These are phyloP conservation scores for Myotis lucifugus DNA, from an alignment of 2,113 vertebrate species.

Conservation along the genomic window DNA sequence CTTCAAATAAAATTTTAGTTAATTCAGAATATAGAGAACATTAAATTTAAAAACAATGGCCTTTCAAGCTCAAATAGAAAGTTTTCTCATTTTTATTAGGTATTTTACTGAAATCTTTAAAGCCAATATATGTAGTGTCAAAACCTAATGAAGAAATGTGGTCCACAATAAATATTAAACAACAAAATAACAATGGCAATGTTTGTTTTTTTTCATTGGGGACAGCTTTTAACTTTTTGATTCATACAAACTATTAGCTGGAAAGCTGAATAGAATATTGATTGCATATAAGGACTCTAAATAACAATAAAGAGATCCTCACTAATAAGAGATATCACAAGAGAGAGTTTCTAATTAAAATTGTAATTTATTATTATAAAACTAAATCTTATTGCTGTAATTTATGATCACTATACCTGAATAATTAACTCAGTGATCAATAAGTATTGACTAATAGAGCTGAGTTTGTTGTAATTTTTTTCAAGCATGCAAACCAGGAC, in stretches of 20 bases:
- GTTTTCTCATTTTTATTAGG: slow-evolving; percentile 24
- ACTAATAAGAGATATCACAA: slow-evolving; percentile 21
- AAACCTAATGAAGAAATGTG: slow-evolving; percentile 38
- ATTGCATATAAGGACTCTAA: slow-evolving; percentile 56
- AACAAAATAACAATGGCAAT: slow-evolving; percentile 52
- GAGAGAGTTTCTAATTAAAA: slow-evolving; percentile 65
- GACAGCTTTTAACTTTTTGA: slow-evolving; percentile 68
- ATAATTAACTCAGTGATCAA: slow-evolving; percentile 51
- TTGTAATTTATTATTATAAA: slow-evolving; percentile 67
- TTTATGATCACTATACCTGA: slow-evolving; percentile 19
- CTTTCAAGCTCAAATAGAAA: neutral
- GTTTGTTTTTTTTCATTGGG: slow-evolving; percentile 50
- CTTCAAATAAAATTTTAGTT: neutral
- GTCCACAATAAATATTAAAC: slow-evolving; percentile 61
- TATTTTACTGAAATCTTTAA: slow-evolving; percentile 11
- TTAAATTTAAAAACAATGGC: slow-evolving; percentile 2
- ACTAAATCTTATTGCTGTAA: slow-evolving; percentile 56
- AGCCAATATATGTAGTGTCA: slow-evolving; percentile 29
- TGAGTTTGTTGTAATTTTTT: neutral
- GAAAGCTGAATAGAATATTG: slow-evolving; percentile 66
- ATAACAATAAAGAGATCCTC: slow-evolving; percentile 64
- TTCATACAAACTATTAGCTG: slow-evolving; percentile 61
- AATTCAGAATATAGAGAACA: neutral
- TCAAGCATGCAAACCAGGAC: neutral
- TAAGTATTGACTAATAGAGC: neutral